Conservation (phyloP, 2,797 vertebrate genomes). For the Melanotaenia boesemani region DNA sequence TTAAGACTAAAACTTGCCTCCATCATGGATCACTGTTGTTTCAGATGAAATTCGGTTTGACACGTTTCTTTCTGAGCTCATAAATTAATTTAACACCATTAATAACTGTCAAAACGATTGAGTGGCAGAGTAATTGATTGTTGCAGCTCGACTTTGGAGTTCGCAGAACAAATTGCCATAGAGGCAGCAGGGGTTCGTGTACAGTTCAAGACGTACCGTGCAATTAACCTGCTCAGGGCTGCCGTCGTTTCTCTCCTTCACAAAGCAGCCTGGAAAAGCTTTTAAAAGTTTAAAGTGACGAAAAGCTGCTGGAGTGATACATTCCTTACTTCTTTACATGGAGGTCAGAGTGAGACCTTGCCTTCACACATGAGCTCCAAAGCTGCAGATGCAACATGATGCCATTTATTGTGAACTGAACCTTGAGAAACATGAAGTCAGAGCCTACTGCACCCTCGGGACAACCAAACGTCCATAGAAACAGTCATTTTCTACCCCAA, state of each 20-base stretch:
- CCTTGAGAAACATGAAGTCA: neutral
- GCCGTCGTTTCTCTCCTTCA: neutral
- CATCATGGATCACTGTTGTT: neutral
- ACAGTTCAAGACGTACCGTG: slow-evolving; percentile 1
- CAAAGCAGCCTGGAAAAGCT: neutral
- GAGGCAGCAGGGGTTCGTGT: slow-evolving; percentile 15
- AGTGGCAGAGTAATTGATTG: slow-evolving; percentile 28
- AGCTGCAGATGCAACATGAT: slow-evolving; percentile 6
- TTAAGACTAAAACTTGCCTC: neutral
- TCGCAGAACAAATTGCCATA: neutral
- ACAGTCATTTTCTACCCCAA: neutral
- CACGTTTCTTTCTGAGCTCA: neutral
- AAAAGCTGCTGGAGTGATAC: neutral
- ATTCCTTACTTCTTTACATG: neutral
- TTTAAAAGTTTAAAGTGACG: neutral
- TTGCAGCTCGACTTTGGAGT: slow-evolving; percentile 7
- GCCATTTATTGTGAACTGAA: neutral
- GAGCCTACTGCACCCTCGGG: neutral
- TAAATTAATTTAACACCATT: slow-evolving; percentile 15
- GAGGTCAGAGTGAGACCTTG: neutral
- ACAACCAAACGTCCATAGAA: neutral
- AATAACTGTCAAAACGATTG: slow-evolving; percentile 21
- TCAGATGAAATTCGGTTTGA: slow-evolving; percentile 1
- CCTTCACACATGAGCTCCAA: neutral
- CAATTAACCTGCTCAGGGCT: neutral